A percentile compares a stretch with the other conserved stretches of the same genome.
phyloP scores from a whole-genome alignment of 2,888 invertebrate species.

The Hecatera dysodea region DNA sequence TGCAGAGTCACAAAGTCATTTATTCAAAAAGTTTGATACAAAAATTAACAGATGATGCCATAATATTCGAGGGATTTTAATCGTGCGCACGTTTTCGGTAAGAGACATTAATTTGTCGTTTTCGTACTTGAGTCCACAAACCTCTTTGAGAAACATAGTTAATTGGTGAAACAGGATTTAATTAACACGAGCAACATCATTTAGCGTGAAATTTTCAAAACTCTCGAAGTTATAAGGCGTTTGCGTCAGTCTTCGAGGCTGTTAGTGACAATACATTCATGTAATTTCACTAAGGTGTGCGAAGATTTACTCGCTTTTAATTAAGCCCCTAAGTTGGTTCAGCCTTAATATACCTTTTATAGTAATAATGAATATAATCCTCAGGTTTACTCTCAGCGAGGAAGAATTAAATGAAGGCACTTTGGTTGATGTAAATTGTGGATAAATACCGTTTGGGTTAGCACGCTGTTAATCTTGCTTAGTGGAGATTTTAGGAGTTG shows the following conservation, averaged over 20 bases:
- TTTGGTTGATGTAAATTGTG: conserved; percentile 57
- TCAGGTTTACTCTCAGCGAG: conserved; percentile 51
- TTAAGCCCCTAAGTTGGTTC: conserved; percentile 70
- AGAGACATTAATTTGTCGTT: conserved; percentile 9
- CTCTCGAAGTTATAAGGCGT: conserved; percentile 55
- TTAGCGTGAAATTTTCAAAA: conserved; percentile 61
- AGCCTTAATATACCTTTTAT: conserved; percentile 69
- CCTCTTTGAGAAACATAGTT: conserved; percentile 23
- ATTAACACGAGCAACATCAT: conserved; percentile 54
- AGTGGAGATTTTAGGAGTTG: conserved; percentile 29
- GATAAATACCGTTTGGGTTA: conserved; percentile 40
- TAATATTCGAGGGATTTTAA: not conserved
- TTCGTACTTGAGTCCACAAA: conserved; percentile 4
- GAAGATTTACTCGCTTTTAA: conserved; percentile 71
- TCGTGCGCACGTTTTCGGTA: not conserved
- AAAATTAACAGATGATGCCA: conserved; percentile 6
- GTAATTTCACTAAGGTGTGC: conserved; percentile 59
- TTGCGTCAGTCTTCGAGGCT: conserved; percentile 34
- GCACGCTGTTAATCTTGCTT: conserved; percentile 50
- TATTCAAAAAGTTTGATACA: conserved; percentile 46
- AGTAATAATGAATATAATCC: conserved; percentile 69
- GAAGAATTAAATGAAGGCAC: conserved; percentile 62
- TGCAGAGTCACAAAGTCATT: conserved; percentile 27
- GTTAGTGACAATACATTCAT: conserved; percentile 57
- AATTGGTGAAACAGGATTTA: conserved; percentile 58